Conservation (phyloP, 1,140 invertebrate species). For the Dinoponera quadriceps region DNA sequence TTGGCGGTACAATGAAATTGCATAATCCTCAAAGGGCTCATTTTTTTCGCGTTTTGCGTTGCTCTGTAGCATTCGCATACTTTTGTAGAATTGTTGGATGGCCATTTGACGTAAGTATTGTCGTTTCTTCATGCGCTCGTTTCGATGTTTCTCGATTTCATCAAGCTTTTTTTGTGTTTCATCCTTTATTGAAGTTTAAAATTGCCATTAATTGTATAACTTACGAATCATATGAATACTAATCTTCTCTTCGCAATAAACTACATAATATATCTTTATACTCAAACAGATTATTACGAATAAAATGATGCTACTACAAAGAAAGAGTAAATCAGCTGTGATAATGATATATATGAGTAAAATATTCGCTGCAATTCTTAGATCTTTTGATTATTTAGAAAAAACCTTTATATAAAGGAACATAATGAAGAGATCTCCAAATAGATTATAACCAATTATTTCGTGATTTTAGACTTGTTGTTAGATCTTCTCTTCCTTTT, state of each 20-base stretch:
- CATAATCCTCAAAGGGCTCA: conserved; percentile 91
- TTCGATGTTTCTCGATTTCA: conserved; percentile 89
- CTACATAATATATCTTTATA: conserved; percentile 15
- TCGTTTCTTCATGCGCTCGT: conserved; percentile 88
- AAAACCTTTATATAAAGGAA: too few species aligned
- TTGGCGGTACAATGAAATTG: conserved; percentile 90
- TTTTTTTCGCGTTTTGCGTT: conserved; percentile 87
- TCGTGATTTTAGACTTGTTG: too few species aligned
- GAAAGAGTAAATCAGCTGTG: conserved; percentile 15
- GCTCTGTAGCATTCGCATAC: conserved; percentile 91
- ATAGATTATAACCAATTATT: too few species aligned
- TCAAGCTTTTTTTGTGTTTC: conserved; percentile 88
- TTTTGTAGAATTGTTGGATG: conserved; percentile 91
- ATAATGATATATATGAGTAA: neutral
- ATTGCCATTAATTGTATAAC: conserved; percentile 41
- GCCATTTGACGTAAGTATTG: conserved; percentile 89
- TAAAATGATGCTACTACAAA: conserved; percentile 20
- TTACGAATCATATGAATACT: neutral
- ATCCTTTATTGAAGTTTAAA: conserved; percentile 85
- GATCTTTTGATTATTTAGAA: conserved; percentile 61
- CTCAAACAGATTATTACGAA: conserved; percentile 4
- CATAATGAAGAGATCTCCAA: too few species aligned
- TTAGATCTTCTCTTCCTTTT: too few species aligned
- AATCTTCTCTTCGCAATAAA: neutral
- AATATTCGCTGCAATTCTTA: conserved; percentile 67